A percentile compares a stretch with the other conserved stretches of the same genome.
phyloP scores from a whole-genome alignment of 2,113 vertebrate species.

The Pteruthius melanotis region DNA sequence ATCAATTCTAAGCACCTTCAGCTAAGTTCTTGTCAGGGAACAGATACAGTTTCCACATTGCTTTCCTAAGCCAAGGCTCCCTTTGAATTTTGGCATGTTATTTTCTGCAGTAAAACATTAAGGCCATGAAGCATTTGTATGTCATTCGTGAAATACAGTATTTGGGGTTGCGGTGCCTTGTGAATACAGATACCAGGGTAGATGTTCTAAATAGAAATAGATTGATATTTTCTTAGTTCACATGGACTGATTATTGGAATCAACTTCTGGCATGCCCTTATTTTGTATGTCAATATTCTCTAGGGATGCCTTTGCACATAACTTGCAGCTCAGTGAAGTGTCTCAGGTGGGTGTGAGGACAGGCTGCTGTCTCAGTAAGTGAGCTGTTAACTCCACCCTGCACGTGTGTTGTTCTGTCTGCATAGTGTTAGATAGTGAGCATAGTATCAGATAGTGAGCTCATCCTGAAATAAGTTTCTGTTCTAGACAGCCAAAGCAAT shows the following conservation, averaged over 20 bases:
- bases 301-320: background rate
- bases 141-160: background rate
- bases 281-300: background rate
- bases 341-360: background rate
- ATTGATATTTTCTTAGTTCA: background rate
- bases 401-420: accelerated
- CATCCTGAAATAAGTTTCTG: background rate
- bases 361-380: background rate
- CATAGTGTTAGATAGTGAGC: background rate
- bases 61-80: background rate
- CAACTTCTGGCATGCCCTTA: background rate
- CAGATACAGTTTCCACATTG: background rate
- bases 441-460: background rate
- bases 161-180: background rate
- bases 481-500: background rate
- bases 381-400: background rate
- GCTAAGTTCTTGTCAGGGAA: background rate
- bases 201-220: background rate
- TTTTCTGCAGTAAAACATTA: background rate
- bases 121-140: background rate
- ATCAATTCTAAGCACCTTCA: background rate
- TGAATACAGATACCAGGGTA: background rate
- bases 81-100: background rate
- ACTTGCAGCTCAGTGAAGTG: background rate
- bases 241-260: background rate